Evolutionary conservation across 1,140 invertebrate genomes (phyloP), one percentile per base, ranked within the genome.

Genomic region (Brachionus calyciflorus): DNA sequence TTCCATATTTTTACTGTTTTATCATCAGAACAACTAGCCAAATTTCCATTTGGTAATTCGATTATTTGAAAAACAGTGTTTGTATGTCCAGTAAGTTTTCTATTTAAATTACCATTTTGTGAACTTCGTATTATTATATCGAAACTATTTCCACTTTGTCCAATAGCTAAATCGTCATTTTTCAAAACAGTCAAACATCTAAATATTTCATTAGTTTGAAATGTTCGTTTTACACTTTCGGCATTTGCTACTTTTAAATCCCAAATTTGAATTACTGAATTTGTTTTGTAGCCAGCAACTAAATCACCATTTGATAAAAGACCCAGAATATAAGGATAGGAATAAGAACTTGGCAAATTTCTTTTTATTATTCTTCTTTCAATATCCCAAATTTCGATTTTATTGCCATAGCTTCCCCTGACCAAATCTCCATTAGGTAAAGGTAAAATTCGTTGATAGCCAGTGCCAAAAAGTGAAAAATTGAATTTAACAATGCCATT

Each of bases 81-180:
- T n/a, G n/a, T n/a, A n/a, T n/a, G n/a, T n/a, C n/a, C n/a, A n/a
- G n/a, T n/a, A n/a, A 49, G 46, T 6, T 17, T 49, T 6, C 17
- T 49, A 6, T 49, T 49, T n/a, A 49, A 0, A 12, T 12, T n/a
- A n/a, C 46, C 46, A 49, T 3, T n/a, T 49, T 49, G 46, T 3
- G 46, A 49, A 49, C 17, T 17, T 12, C 46, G n/a, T 12, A 49
- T 49, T 2, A 49, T 17, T n/a, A 49, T 49, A 49, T 49, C 46
- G 4, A 6, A 49, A 49, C 17, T 49, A 49, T 12, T n/a, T 17
- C 10, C 46, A 37, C 4, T 2, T 49, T 49, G 46, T n/a, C 46
- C 46, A n/a, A 49, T 49, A 49, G n/a, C 46, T 49, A 49, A n/a
- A 17, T 49, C 46, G 17, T 49, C n/a, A 49, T 49, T 49, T 49